These are phyloP conservation scores for Papilio gigon DNA, from an alignment of 2,888 invertebrate genomes.

Conservation along the genomic window DNA sequence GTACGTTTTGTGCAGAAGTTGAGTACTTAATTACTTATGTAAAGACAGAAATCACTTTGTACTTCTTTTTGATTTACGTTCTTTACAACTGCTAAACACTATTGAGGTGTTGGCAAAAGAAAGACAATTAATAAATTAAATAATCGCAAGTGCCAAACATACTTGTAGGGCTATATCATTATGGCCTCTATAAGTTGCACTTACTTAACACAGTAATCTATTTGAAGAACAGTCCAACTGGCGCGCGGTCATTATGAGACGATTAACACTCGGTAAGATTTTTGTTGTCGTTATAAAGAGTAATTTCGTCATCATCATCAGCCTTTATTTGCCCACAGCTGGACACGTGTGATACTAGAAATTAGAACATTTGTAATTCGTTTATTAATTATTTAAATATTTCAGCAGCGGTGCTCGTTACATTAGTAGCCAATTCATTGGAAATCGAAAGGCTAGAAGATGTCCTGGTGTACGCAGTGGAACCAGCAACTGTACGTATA, in stretches of 20 bases:
- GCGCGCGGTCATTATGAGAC: slow-evolving; percentile 59
- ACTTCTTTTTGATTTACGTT: too few relatives aligned
- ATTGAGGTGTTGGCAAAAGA: too few relatives aligned
- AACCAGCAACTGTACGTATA: slow-evolving; percentile 52
- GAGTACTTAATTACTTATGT: too few relatives aligned
- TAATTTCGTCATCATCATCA: too few relatives aligned
- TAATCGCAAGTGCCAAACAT: slow-evolving; percentile 58
- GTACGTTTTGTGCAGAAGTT: too few relatives aligned
- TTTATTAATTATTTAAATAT: slow-evolving; percentile 30
- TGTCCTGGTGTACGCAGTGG: slow-evolving; percentile 50
- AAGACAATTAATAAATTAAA: neutral
- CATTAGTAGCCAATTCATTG: slow-evolving; percentile 47
- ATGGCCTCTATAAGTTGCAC: slow-evolving; percentile 66
- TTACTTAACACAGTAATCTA: slow-evolving; percentile 50
- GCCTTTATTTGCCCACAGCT: too few relatives aligned
- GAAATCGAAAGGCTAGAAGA: slow-evolving; percentile 51
- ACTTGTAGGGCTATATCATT: slow-evolving; percentile 51
- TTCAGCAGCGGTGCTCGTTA: slow-evolving; percentile 46
- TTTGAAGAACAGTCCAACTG: slow-evolving; percentile 49
- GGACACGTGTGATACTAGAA: too few relatives aligned
- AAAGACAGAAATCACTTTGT: neutral
- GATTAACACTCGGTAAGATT: slow-evolving; percentile 58
- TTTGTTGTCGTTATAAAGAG: slow-evolving; percentile 39
- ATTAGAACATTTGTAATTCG: slow-evolving; percentile 12
- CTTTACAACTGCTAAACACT: too few relatives aligned